Evolutionary conservation across 2,797 vertebrate species (phyloP), one percentile per base, ranked within the genome.

Genomic region (Etheostoma nigrum): DNA sequence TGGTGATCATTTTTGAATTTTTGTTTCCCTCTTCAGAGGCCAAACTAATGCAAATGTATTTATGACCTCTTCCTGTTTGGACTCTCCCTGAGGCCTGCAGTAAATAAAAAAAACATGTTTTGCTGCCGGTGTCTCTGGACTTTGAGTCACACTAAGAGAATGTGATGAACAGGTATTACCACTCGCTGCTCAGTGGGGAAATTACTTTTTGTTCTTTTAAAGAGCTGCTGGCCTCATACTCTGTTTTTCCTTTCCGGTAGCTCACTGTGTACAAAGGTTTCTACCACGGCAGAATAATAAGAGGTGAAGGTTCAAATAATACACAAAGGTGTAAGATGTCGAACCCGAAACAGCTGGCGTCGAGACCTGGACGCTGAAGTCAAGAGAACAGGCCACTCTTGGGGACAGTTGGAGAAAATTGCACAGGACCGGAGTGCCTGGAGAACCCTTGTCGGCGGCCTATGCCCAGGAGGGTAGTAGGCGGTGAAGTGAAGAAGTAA

Each of bases 101-200:
- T 21, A 15, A 78, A 72, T 21, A 13, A 78, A 72, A 72, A 88
- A 89, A 91, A 91, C 89, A 90, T 86, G 91, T 92, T 92, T 87
- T 88, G 54, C 74, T 82, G 70, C 73, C 78, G 79, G 58, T 1
- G 2, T 60, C 23, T 81, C 40, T 88, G 90, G 87, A 91, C 91
- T 91, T 90, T 91, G 87, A 81, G 25, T 70, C 33, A 7, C 54
- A 12, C 47, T 36, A 52, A 1, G 55, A 70, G 36, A 30, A 44
- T 1, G 30, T 80, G 74, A 82, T 25, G 23, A 73, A 80, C 81
- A 71, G 80, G 70, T 79, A 25, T 84, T 61, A 45, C 33, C 53
- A 58, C 59, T 76, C 25, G 2, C 47, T 15, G 53, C 74, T 64
- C 4, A 1, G 27, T 1, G 1, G 72, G 81, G 74, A 82, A 88